These are phyloP conservation scores for Luperina nickerlii DNA, from an alignment of 2,888 invertebrate species.

Conservation along the genomic window DNA sequence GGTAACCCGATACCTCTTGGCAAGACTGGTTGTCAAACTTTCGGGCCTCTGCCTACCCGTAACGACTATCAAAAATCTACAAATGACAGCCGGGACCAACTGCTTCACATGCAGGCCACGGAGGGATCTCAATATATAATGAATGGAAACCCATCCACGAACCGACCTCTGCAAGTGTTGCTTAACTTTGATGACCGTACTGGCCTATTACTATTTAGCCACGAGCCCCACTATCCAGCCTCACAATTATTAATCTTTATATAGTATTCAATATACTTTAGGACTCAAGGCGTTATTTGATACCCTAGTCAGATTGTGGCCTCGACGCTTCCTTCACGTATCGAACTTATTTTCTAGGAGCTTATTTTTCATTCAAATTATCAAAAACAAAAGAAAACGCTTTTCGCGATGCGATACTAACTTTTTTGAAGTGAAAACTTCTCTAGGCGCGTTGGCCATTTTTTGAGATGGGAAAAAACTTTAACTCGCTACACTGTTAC, in stretches of 20 bases:
- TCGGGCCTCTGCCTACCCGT: background rate
- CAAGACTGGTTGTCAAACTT: background rate
- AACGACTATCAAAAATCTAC: background rate
- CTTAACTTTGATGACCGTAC: background rate
- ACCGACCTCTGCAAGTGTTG: background rate
- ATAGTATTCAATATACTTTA: background rate
- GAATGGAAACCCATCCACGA: background rate
- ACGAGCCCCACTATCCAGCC: background rate
- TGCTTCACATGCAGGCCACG: background rate
- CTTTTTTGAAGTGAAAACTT: background rate
- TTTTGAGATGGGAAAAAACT: too few species aligned
- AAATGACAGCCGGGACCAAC: background rate
- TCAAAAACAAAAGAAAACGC: background rate
- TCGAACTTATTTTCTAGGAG: background rate
- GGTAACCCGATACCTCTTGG: background rate
- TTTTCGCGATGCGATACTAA: background rate
- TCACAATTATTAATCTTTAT: background rate
- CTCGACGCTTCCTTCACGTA: background rate
- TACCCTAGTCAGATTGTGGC: background rate
- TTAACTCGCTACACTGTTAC: too few species aligned
- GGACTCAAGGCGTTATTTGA: background rate
- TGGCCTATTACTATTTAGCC: background rate
- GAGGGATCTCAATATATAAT: background rate
- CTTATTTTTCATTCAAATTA: background rate
- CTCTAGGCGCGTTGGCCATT: too few species aligned